A percentile compares a stretch with the other conserved stretches of the same genome.
Conservation (phyloP, 2,888 invertebrate species). For the Saturnia pavonia region DNA sequence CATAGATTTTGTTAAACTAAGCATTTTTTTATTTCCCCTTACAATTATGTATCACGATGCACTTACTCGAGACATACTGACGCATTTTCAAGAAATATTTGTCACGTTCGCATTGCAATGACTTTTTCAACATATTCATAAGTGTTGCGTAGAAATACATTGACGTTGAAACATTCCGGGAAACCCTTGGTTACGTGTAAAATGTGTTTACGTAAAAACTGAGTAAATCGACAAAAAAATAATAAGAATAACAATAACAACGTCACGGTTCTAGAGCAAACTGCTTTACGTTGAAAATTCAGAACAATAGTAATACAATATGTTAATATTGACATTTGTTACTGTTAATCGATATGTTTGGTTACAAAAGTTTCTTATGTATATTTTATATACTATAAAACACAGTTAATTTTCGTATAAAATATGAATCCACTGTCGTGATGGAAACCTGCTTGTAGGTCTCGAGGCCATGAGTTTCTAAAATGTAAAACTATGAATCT, state of each 20-base stretch:
- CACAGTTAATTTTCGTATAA: neutral
- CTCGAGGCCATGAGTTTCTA: conserved; percentile 1
- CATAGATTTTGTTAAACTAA: conserved; percentile 19
- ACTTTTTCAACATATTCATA: neutral
- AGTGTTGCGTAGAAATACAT: conserved; percentile 7
- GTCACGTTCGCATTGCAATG: neutral
- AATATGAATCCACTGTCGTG: neutral
- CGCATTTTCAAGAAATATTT: conserved; percentile 3
- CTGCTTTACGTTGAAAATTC: neutral
- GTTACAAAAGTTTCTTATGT: neutral
- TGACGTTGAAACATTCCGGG: conserved; percentile 7
- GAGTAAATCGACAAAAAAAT: conserved; percentile 1
- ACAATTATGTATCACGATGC: neutral
- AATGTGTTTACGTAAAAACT: neutral
- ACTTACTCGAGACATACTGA: neutral
- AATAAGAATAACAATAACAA: neutral
- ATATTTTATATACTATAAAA: neutral
- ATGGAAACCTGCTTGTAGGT: neutral
- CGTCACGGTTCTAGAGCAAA: conserved; percentile 2
- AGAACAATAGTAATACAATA: neutral
- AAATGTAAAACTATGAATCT: neutral
- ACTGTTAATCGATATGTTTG: neutral
- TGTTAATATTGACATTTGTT: conserved; percentile 1
- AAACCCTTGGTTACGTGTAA: conserved; percentile 5
- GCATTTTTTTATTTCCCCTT: neutral